Evolutionary conservation across 2,113 vertebrate species (phyloP), one percentile per base, ranked within the genome.

Genomic region (Brachirus orientalis): DNA sequence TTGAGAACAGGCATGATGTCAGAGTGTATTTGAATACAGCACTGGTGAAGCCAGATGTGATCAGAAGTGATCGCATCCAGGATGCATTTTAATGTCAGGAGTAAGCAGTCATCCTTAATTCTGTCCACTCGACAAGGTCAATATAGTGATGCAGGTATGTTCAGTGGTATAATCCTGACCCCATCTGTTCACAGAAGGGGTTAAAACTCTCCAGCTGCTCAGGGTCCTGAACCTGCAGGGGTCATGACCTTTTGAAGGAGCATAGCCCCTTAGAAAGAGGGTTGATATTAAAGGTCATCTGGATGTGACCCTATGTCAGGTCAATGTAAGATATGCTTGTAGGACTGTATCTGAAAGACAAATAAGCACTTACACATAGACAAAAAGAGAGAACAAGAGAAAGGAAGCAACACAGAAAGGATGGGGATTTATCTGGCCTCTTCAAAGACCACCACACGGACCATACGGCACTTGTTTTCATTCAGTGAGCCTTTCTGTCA

Each of bases 111-210:
- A 5, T 28, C 22, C 22, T 28, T 28, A 28, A 28, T 28, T 2
- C 22, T 28, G 22, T 28, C 22, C 22, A 28, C 22, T 28, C 5
- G 1, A 28, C 28, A 28, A 28, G 28, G 28, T 28, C 28, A 28
- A 6, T 28, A 28, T 4, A 6, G 3, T 28, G 6, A 28, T 28
- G 6, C 3, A 28, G 28, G 46, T 48, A 11, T 59, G 12, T 46
- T 60, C 17, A 38, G 18, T 37, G 41, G 63, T 52, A 73, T 86
- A 63, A 83, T 75, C 82, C 73, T 72, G 44, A 72, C 48, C 52
- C 79, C 33, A 62, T 75, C 57, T 74, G 72, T 75, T 61, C 58
- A 56, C 63, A 18, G 37, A 6, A 1, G 13, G 64, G 48, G 56
- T 37, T 64, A 56, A 75, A 77, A 57, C 63, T 75, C 68, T 56